phyloP scores from a whole-genome alignment of 2,888 invertebrate genomes.

The Diplolepis rosae region DNA sequence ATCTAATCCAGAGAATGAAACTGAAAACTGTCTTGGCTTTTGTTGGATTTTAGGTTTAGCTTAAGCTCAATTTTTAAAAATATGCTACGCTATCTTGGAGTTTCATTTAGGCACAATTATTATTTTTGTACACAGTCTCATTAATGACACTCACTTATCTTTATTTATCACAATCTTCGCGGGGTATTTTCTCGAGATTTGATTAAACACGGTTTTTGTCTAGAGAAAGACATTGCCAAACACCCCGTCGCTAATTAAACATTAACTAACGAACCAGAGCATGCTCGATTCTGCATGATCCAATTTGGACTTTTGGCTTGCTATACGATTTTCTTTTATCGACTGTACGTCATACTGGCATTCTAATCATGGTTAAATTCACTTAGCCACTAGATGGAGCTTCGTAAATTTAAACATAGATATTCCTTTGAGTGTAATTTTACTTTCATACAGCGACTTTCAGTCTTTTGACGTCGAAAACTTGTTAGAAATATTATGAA shows the following conservation, averaged over 20 bases:
- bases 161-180: neutral
- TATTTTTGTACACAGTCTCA: neutral
- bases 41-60: neutral
- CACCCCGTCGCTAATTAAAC: slow-evolving; percentile 27
- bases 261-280: slow-evolving; percentile 52
- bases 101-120: neutral
- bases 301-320: slow-evolving; percentile 48
- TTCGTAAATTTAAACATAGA: neutral
- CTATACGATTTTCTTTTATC: slow-evolving; percentile 22
- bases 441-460: neutral
- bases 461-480: neutral
- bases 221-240: slow-evolving; percentile 13
- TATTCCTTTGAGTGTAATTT: neutral
- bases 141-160: neutral
- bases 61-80: neutral
- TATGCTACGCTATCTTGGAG: neutral
- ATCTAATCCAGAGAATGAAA: neutral
- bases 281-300: slow-evolving; percentile 53
- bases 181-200: neutral
- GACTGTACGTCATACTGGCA: slow-evolving; percentile 22
- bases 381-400: slow-evolving; percentile 13
- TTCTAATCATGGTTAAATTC: slow-evolving; percentile 13
- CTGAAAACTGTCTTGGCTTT: slow-evolving; percentile 24
- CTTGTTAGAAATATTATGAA: no score
- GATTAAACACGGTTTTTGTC: neutral